These are phyloP conservation scores for Dissostichus mawsoni DNA, from an alignment of 2,113 vertebrate genomes.

Conservation along the genomic window DNA sequence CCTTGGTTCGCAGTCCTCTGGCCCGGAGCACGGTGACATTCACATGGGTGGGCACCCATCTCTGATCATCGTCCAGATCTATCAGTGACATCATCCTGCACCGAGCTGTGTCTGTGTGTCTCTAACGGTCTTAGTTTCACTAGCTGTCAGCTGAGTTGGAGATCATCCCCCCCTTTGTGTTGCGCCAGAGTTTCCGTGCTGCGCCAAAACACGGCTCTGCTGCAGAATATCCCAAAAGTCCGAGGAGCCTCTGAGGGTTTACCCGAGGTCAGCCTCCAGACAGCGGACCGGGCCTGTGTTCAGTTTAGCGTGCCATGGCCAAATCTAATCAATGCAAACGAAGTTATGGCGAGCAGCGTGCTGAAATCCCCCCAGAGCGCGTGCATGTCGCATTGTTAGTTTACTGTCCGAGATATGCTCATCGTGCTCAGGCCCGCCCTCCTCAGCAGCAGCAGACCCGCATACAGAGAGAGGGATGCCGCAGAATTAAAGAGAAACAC, in stretches of 20 bases:
- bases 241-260: conserved; percentile 27
- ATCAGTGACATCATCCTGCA: conserved; percentile 77
- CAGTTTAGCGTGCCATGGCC: conserved; percentile 19
- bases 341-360: conserved; percentile 19
- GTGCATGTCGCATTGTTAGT: conserved; percentile 47
- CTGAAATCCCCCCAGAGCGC: neutral
- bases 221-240: conserved; percentile 68
- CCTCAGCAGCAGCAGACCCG: conserved; percentile 58
- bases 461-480: conserved; percentile 55
- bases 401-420: conserved; percentile 54
- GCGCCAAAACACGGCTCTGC: conserved; percentile 60
- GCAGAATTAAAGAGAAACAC: conserved; percentile 81
- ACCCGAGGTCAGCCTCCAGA: conserved; percentile 38
- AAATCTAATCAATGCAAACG: conserved; percentile 41
- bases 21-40: conserved; percentile 93
- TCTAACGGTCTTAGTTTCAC: neutral
- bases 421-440: conserved; percentile 70
- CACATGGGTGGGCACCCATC: conserved; percentile 94
- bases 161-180: conserved; percentile 37
- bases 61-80: conserved; percentile 85
- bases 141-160: neutral
- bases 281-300: neutral
- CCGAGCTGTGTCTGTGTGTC: neutral
- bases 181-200: conserved; percentile 44
- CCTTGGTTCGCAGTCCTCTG: conserved; percentile 90